Evolutionary conservation across 2,888 invertebrate species (phyloP).

Genomic region (Apotomis betuletana): DNA sequence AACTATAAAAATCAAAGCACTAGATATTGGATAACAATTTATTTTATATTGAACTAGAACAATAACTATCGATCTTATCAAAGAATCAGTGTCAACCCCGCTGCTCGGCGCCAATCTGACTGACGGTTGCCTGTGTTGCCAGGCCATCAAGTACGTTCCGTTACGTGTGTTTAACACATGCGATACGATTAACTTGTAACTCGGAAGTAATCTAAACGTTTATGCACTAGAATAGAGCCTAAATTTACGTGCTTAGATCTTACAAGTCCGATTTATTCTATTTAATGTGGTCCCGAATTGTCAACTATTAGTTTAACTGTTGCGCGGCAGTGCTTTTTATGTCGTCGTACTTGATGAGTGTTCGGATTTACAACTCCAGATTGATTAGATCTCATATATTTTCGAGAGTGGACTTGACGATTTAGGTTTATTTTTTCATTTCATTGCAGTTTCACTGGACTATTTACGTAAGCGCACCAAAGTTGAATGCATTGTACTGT

Average conservation of each 20-base stretch:
- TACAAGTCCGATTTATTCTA: conserved; percentile 67
- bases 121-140: too few relatives aligned
- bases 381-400: conserved; percentile 15
- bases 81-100: too few relatives aligned
- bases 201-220: not conserved
- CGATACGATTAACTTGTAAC: conserved; percentile 1
- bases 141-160: too few relatives aligned
- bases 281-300: conserved; percentile 72
- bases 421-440: not conserved
- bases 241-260: conserved; percentile 46
- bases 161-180: too few relatives aligned
- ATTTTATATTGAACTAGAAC: too few relatives aligned
- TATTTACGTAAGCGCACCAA: not conserved
- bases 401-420: not conserved
- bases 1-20: too few relatives aligned
- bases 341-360: conserved; percentile 70
- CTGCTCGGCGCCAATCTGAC: too few relatives aligned
- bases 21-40: too few relatives aligned
- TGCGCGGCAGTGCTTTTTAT: conserved; percentile 70
- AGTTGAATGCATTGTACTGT: not conserved
- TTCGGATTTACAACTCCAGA: conserved; percentile 43
- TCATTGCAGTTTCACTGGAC: not conserved
- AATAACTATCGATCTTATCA: too few relatives aligned
- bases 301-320: conserved; percentile 77
- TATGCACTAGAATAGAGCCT: conserved; percentile 49